Evolutionary conservation across 1,140 invertebrate genomes (phyloP).

Genomic region (Saxidomus purpurata): DNA sequence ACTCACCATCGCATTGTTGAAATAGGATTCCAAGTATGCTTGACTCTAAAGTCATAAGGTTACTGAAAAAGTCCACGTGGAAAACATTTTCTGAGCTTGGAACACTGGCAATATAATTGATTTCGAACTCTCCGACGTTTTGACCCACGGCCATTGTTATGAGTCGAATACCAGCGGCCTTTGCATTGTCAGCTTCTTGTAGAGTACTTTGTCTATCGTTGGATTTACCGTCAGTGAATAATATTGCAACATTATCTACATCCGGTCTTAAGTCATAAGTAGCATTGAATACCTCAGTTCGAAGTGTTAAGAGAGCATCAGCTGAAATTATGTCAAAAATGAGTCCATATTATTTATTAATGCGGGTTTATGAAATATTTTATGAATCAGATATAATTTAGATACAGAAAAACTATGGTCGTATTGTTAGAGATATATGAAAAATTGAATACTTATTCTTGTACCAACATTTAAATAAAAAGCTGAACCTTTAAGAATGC

Average conservation of each 20-base stretch:
- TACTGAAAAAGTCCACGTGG: neutral
- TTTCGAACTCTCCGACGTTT: neutral
- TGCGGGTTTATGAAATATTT: neutral
- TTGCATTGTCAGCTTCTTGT: conserved; percentile 1
- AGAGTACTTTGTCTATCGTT: neutral
- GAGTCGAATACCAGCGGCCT: conserved; percentile 15
- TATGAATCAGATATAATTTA: neutral
- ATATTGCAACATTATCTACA: conserved; percentile 44
- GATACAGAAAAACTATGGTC: neutral
- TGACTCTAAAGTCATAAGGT: neutral
- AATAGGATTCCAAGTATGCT: neutral
- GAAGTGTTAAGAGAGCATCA: neutral
- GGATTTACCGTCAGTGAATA: conserved; percentile 58
- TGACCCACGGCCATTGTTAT: conserved; percentile 52
- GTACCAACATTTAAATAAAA: too few relatives aligned
- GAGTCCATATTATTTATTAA: neutral
- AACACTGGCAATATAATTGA: conserved; percentile 45
- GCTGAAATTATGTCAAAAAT: neutral
- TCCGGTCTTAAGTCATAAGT: neutral
- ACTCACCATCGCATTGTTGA: neutral
- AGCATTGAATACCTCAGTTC: neutral
- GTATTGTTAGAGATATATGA: neutral
- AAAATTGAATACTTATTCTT: too few relatives aligned
- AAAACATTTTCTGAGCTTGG: conserved; percentile 8
- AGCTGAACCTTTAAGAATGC: too few relatives aligned